These are phyloP conservation scores for Exaiptasia diaphana DNA, from an alignment of 64 coral and sea anemone species.

Conservation along the genomic window DNA sequence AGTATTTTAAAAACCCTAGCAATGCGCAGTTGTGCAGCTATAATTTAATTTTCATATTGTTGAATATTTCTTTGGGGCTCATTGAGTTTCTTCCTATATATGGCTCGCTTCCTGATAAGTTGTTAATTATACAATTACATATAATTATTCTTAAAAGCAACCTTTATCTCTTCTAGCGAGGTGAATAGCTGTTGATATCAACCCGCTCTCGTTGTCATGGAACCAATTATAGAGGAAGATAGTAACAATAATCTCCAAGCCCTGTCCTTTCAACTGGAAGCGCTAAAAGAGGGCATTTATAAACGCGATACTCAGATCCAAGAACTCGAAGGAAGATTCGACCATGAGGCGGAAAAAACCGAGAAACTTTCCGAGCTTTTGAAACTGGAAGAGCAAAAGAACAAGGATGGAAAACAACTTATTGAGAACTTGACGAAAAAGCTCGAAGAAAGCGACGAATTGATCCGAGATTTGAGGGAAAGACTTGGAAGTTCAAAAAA, in stretches of 20 bases:
- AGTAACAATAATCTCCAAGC: background rate
- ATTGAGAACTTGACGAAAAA: background rate
- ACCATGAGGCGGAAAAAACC: background rate
- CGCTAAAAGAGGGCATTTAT: background rate
- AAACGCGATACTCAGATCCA: background rate
- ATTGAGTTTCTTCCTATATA: too few relatives aligned
- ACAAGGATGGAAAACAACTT: background rate
- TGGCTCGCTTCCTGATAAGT: too few relatives aligned
- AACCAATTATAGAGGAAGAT: slow-evolving; percentile 6
- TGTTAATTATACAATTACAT: too few relatives aligned
- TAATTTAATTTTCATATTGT: too few relatives aligned
- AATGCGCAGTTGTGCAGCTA: too few relatives aligned
- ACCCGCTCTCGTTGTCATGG: too few relatives aligned
- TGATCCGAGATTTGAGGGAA: background rate
- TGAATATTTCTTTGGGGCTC: too few relatives aligned
- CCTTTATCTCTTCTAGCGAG: too few relatives aligned
- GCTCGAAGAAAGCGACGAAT: background rate
- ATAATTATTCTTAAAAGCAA: too few relatives aligned
- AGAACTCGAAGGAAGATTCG: background rate
- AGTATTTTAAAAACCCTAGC: too few relatives aligned
- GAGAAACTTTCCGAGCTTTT: background rate
- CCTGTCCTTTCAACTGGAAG: background rate
- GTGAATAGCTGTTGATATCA: too few relatives aligned
- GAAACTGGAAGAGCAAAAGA: background rate
- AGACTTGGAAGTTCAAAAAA: background rate